Conservation (phyloP, 2,113 vertebrate species). For the Gallinago paraguaiae region DNA sequence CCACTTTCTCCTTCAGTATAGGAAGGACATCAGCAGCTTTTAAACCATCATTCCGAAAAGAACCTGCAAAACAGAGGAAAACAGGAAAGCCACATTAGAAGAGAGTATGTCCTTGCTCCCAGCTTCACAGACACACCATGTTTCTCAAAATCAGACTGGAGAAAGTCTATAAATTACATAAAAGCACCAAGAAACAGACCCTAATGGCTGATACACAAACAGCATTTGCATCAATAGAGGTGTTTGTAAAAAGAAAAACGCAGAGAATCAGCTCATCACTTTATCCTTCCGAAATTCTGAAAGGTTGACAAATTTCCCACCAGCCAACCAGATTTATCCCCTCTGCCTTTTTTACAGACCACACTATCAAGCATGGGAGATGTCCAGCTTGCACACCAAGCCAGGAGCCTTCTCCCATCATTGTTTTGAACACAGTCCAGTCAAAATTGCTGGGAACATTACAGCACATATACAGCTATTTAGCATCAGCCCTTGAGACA, state of each 20-base stretch:
- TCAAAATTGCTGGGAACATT: background rate
- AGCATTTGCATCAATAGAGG: background rate
- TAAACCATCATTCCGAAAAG: conserved; percentile 92
- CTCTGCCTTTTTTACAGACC: background rate
- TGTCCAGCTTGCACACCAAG: accelerated
- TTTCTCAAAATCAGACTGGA: background rate
- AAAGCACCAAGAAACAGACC: background rate
- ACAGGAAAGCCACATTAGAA: conserved; percentile 13
- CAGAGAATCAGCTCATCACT: background rate
- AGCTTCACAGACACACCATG: background rate
- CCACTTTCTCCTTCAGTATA: conserved; percentile 97
- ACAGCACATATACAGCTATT: background rate
- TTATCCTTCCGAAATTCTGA: background rate
- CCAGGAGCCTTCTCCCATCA: background rate
- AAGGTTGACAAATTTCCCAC: background rate
- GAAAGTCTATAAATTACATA: background rate
- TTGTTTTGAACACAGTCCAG: background rate
- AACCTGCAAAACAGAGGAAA: conserved; percentile 79
- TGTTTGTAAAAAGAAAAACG: background rate
- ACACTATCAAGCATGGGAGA: background rate
- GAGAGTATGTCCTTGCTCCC: background rate
- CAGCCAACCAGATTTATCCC: background rate
- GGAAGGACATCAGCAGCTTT: conserved; percentile 96
- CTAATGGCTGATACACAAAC: background rate
- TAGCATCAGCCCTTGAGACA: background rate